phyloP scores from a whole-genome alignment of 2,113 vertebrate species.

The Brachypodius melanocephalos region DNA sequence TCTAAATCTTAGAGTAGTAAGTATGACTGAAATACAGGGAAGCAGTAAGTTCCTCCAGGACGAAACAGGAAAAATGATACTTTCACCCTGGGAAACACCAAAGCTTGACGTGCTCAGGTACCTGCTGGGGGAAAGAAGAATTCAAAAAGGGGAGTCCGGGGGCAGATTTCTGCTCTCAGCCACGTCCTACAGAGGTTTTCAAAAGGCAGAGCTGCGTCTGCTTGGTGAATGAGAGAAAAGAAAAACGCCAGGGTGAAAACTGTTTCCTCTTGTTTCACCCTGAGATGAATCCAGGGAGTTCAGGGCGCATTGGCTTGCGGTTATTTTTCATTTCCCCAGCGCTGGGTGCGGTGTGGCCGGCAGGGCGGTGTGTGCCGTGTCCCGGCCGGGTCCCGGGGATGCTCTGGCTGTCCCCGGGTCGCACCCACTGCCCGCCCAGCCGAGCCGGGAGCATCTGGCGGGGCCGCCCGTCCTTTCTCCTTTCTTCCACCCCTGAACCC shows the following conservation, averaged over 20 bases:
- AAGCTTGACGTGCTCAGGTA: neutral
- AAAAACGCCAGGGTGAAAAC: neutral
- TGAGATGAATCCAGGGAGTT: neutral
- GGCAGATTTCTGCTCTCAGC: neutral
- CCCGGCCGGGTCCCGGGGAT: neutral
- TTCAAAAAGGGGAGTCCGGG: neutral
- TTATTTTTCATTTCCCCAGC: neutral
- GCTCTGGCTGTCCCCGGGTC: neutral
- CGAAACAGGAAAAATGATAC: neutral
- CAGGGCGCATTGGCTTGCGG: accelerated
- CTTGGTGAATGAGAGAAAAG: neutral
- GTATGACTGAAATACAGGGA: neutral
- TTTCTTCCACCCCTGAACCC: constrained; percentile 16
- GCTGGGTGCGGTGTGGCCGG: neutral
- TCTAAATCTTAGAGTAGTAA: neutral
- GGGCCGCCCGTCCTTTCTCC: neutral
- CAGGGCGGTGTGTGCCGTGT: neutral
- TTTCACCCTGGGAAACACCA: neutral
- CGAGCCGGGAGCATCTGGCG: constrained; percentile 19
- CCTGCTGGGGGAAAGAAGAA: neutral
- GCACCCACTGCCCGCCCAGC: neutral
- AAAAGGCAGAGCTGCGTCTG: neutral
- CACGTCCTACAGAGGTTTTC: neutral
- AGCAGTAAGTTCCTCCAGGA: neutral
- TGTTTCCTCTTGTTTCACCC: neutral